Conservation (phyloP, 2,797 vertebrate species). For the Acanthopagrus latus region DNA sequence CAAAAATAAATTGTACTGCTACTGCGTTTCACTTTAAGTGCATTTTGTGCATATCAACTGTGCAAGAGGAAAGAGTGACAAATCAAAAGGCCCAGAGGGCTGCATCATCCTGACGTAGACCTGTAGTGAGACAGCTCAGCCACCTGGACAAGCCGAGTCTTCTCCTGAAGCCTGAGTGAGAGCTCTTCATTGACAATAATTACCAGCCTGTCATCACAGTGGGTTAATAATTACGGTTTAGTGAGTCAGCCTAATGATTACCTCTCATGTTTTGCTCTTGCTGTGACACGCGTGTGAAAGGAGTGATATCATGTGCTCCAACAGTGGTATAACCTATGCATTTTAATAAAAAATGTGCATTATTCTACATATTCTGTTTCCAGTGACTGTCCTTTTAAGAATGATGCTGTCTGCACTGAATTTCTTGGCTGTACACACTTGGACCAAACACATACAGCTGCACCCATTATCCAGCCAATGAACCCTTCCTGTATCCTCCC, state of each 20-base stretch:
- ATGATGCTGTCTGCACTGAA: neutral
- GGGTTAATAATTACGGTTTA: constrained; percentile 33
- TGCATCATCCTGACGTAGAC: constrained; percentile 32
- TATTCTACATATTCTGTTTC: neutral
- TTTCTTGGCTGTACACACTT: neutral
- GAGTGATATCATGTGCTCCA: neutral
- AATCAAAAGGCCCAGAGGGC: constrained; percentile 15
- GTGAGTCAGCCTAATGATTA: neutral
- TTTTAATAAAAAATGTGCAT: neutral
- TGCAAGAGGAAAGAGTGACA: constrained; percentile 6
- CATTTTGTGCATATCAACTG: constrained; percentile 11
- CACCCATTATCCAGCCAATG: constrained; percentile 24
- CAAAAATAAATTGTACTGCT: too few species aligned
- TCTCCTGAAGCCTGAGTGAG: constrained; percentile 46
- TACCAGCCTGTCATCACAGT: constrained; percentile 54
- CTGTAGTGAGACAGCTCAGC: constrained; percentile 42
- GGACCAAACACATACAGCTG: constrained; percentile 21
- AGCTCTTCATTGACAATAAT: constrained; percentile 55
- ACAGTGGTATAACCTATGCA: neutral
- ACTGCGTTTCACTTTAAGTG: constrained; percentile 5
- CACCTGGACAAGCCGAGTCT: constrained; percentile 61
- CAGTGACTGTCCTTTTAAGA: neutral
- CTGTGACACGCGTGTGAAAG: neutral
- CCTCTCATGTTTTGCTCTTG: constrained; percentile 12
- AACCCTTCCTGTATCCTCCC: constrained; percentile 23